Evolutionary conservation across 2,113 vertebrate genomes (phyloP), one percentile per base, ranked within the genome.

Genomic region (Ageneiosus marmoratus): DNA sequence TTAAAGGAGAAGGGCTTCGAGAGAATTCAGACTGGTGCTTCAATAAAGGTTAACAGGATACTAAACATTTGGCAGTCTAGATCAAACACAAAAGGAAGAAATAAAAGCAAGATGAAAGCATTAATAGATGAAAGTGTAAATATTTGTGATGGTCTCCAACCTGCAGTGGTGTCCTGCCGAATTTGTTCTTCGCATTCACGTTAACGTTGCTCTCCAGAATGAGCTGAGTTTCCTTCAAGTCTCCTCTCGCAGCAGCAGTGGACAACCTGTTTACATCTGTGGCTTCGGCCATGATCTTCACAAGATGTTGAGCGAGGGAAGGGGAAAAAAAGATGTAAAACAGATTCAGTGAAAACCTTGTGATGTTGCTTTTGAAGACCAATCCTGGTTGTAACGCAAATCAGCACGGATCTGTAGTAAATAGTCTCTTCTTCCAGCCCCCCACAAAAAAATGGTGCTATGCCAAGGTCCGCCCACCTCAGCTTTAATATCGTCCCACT

Each of bases 101-200:
- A 48, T 13, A 5, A 48, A 77, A 37, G 67, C 13, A 84, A 10
- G 29, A 53, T 79, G 67, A n/a, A 63, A 77, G 15, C 58, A 51
- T 51, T 37, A n/a, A n/a, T n/a, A n/a, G n/a, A n/a, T n/a, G n/a
- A n/a, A n/a, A 18, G 46, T 69, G 58, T 48, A 56, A 44, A 34
- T 9, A 22, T 78, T 34, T 51, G 29, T 60, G 80, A 75, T 60
- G 15, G 50, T 48, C 41, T 83, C 97, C 90, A 92, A 98, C 97
- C 97, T 99, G 97, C 89, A 98, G 89, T 88, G 97, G 91, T 91
- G 96, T 98, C 90, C 96, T 97, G 88, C 94, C 94, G 92, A 91
- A 96, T 89, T 48, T 89, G 92, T 98, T 98, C 85, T 86, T 90
- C 87, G 94, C 95, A 95, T 97, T 96, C 91, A 97, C 95, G 92